These are phyloP conservation scores for Rhamphomyia laevipes DNA, from an alignment of 2,888 invertebrate species.

Conservation along the genomic window DNA sequence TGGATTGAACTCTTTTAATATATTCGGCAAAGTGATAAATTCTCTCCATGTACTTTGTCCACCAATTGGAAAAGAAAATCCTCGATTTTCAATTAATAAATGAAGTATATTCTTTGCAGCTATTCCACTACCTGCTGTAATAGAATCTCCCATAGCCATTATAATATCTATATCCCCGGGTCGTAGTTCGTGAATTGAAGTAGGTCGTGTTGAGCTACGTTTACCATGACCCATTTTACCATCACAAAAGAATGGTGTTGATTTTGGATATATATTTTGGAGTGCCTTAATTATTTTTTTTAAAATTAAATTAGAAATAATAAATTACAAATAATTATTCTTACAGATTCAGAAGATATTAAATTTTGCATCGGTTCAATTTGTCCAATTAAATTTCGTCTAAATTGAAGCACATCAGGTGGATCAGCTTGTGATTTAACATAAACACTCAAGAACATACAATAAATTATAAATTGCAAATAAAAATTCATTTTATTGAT, in stretches of 20 bases:
- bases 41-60: conserved; percentile 43
- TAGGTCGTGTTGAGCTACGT: conserved; percentile 37
- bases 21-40: conserved; percentile 45
- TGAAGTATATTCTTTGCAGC: conserved; percentile 23
- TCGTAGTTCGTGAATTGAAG: conserved; percentile 43
- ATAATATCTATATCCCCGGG: conserved; percentile 52
- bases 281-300: no score
- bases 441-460: no score
- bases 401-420: no score
- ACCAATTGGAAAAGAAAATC: conserved; percentile 41
- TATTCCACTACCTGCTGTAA: conserved; percentile 45
- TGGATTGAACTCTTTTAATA: conserved; percentile 52
- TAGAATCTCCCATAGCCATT: conserved; percentile 48
- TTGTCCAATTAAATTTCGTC: no score
- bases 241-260: conserved; percentile 28
- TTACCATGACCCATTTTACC: conserved; percentile 27
- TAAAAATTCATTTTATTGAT: no score
- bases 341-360: no score
- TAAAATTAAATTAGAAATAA: no score
- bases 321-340: no score
- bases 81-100: conserved; percentile 39
- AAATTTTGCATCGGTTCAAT: no score
- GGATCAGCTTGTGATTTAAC: no score
- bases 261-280: no score
- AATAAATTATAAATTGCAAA: no score